Percentiles rank a stretch among this genome's conserved stretches.
Conservation (phyloP, 2,113 vertebrate genomes). For the Sturnira hondurensis region DNA sequence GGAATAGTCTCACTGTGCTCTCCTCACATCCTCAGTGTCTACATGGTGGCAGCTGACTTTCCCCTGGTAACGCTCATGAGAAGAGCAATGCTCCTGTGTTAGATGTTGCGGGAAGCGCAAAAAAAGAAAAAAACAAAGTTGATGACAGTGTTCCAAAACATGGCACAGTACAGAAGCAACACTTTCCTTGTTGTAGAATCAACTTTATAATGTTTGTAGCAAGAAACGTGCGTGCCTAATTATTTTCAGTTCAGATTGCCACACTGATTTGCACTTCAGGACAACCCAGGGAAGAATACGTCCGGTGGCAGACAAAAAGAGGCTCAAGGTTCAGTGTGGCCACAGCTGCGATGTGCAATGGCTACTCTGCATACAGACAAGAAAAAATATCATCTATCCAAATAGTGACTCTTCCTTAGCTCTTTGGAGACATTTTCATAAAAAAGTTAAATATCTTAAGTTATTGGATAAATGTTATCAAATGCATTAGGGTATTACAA, state of each 20-base stretch:
- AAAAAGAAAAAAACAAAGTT: neutral
- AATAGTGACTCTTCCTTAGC: neutral
- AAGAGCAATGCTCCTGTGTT: neutral
- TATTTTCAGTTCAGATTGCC: neutral
- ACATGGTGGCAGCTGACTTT: neutral
- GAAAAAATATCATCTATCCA: neutral
- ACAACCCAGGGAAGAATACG: neutral
- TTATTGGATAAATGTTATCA: too few species aligned
- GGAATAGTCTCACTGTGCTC: neutral
- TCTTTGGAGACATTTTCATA: conserved; percentile 31
- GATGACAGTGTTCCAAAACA: neutral
- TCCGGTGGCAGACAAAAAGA: neutral
- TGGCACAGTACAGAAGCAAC: neutral
- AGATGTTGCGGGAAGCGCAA: rapidly evolving
- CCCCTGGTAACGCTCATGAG: neutral
- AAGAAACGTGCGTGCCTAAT: neutral
- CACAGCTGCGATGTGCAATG: neutral
- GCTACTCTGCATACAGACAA: neutral
- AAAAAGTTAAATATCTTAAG: neutral
- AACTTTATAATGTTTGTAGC: neutral
- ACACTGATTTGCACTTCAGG: neutral
- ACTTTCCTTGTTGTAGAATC: neutral
- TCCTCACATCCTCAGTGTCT: neutral
- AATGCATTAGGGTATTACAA: conserved; percentile 27
- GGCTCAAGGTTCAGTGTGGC: neutral